These are phyloP conservation scores for Lepilemur septentrionalis DNA, from an alignment of 2,797 vertebrate genomes.

Conservation along the genomic window DNA sequence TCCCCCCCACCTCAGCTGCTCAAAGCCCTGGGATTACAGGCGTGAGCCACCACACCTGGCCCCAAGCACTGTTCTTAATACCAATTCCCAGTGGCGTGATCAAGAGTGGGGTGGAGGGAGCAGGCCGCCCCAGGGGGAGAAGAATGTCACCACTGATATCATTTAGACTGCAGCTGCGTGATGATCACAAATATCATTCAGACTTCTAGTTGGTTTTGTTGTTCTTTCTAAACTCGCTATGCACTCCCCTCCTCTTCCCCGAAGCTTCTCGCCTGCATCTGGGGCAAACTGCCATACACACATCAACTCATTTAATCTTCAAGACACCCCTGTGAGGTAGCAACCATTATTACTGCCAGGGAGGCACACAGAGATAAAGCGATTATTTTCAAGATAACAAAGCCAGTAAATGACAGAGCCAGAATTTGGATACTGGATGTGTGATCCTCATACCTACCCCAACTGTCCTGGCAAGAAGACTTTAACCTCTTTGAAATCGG, in stretches of 20 bases:
- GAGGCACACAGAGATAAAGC: background rate
- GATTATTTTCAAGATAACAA: background rate
- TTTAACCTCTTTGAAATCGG: background rate
- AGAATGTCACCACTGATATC: background rate
- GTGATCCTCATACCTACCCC: background rate
- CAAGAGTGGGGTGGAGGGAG: background rate
- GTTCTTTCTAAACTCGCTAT: background rate
- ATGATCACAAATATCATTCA: background rate
- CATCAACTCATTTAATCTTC: slow-evolving; percentile 8
- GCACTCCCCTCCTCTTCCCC: background rate
- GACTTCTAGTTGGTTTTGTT: background rate
- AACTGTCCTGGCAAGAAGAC: background rate
- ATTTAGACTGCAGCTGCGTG: background rate
- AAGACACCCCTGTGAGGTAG: background rate
- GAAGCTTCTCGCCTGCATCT: background rate
- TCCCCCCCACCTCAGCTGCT: background rate
- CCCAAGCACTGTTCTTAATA: background rate
- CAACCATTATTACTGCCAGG: background rate
- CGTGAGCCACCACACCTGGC: background rate
- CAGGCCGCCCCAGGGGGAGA: background rate
- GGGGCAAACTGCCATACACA: background rate
- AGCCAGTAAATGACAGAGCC: background rate
- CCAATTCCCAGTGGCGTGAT: background rate
- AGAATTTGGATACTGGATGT: background rate
- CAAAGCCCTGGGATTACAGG: background rate